These are phyloP conservation scores for Drosophila kanekoi DNA, from an alignment of 2,888 invertebrate species.

Conservation along the genomic window DNA sequence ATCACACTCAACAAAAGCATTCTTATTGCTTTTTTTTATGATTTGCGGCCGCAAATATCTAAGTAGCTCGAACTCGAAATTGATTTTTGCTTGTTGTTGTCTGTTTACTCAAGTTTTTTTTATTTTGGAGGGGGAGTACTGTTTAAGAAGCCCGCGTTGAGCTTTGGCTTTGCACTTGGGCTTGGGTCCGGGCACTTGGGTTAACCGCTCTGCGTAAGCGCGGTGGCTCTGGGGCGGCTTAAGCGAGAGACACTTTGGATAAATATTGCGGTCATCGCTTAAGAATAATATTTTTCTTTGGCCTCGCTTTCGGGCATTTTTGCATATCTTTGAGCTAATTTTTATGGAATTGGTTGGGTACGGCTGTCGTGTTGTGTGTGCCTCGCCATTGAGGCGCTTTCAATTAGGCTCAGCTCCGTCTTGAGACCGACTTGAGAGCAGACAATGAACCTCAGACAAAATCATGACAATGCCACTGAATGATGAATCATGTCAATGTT, in stretches of 20 bases:
- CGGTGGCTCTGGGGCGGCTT: slow-evolving; percentile 76
- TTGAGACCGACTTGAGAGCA: slow-evolving; percentile 60
- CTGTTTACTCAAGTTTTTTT: slow-evolving; percentile 39
- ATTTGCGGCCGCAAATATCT: slow-evolving; percentile 43
- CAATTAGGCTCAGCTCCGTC: slow-evolving; percentile 64
- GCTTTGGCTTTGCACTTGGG: slow-evolving; percentile 30
- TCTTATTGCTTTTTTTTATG: slow-evolving; percentile 13
- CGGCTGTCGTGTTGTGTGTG: slow-evolving; percentile 6
- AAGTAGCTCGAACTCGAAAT: slow-evolving; percentile 52
- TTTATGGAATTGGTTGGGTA: slow-evolving; percentile 58
- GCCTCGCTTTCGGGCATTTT: slow-evolving; percentile 49
- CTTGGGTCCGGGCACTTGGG: slow-evolving; percentile 11
- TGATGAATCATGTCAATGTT: slow-evolving; percentile 63
- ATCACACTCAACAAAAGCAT: background rate
- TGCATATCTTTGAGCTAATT: slow-evolving; percentile 74
- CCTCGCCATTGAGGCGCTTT: slow-evolving; percentile 58
- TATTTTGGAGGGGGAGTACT: slow-evolving; percentile 26
- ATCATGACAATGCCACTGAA: slow-evolving; percentile 57
- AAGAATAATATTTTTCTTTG: slow-evolving; percentile 76
- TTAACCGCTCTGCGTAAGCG: slow-evolving; percentile 65
- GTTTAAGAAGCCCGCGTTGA: slow-evolving; percentile 34
- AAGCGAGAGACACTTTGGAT: slow-evolving; percentile 52
- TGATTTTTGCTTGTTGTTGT: slow-evolving; percentile 48
- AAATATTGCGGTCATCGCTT: slow-evolving; percentile 67
- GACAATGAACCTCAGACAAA: slow-evolving; percentile 52